These are phyloP conservation scores for Akabosia matsudoensis DNA, from an alignment of 1,140 invertebrate genomes.

Conservation along the genomic window DNA sequence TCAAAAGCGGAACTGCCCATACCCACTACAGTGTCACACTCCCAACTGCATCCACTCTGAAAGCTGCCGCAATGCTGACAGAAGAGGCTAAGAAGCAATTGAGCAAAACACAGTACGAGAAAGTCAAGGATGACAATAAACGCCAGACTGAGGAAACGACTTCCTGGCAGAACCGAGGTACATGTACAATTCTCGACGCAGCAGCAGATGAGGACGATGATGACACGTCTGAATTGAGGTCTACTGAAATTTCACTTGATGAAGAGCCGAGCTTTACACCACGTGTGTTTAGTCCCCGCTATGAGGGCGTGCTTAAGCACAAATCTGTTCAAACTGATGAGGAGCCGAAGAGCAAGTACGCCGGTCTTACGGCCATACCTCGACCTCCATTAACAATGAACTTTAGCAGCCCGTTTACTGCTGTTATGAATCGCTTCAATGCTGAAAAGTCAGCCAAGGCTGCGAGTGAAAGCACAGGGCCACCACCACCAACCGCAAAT, in stretches of 20 bases:
- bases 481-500: neutral
- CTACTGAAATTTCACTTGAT: conserved; percentile 31
- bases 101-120: conserved; percentile 3
- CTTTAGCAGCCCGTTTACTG: conserved; percentile 38
- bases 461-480: neutral
- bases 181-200: neutral
- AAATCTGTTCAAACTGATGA: conserved; percentile 43
- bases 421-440: conserved; percentile 27
- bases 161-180: conserved; percentile 37
- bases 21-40: conserved; percentile 37
- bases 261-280: conserved; percentile 28
- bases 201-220: neutral
- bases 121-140: neutral
- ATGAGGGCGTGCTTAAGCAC: conserved; percentile 37
- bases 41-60: conserved; percentile 20
- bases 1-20: conserved; percentile 33
- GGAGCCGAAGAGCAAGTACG: conserved; percentile 5
- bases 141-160: neutral
- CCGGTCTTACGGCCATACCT: conserved; percentile 31
- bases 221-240: neutral
- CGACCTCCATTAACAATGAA: conserved; percentile 32
- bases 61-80: conserved; percentile 11
- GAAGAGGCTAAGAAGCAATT: conserved; percentile 21
- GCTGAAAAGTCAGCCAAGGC: conserved; percentile 11
- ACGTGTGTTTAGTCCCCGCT: conserved; percentile 23